Conservation (phyloP, 2,888 invertebrate species). For the Caenorhabditis parvicauda region DNA sequence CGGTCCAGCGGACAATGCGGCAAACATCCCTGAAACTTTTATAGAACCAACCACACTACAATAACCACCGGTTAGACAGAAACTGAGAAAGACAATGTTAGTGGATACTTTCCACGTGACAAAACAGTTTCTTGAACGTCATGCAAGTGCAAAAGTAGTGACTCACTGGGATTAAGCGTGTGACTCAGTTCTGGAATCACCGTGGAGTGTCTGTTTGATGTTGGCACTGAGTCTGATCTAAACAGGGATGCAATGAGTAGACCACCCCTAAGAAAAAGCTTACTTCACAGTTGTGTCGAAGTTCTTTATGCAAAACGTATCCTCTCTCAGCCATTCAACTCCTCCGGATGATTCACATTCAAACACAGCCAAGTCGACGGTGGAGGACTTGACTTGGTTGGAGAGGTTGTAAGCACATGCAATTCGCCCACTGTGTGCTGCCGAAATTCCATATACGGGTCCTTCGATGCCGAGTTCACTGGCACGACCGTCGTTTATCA, state of each 20-base stretch:
- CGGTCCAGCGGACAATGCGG: conserved; percentile 10
- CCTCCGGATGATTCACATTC: conserved; percentile 95
- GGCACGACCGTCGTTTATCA: conserved; percentile 53
- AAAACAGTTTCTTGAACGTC: no score
- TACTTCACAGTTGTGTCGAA: no score
- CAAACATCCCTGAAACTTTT: conserved; percentile 10
- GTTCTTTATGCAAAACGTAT: no score
- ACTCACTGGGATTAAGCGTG: no score
- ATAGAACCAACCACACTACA: not conserved
- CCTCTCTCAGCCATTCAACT: conserved; percentile 60
- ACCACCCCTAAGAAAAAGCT: no score
- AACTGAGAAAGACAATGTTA: not conserved
- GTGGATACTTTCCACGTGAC: not conserved
- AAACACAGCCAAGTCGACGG: conserved; percentile 79
- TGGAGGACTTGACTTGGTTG: not conserved
- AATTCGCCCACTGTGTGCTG: conserved; percentile 93
- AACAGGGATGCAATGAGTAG: no score
- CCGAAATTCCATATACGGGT: conserved; percentile 72
- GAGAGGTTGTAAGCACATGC: conserved; percentile 86
- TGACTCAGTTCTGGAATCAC: no score
- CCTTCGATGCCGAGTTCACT: conserved; percentile 57
- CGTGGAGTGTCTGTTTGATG: no score
- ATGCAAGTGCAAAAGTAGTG: no score
- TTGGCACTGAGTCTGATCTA: no score
- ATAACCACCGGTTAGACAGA: not conserved